These are phyloP conservation scores for Acromyrmex echinatior DNA, from an alignment of 1,140 invertebrate species.

Conservation along the genomic window DNA sequence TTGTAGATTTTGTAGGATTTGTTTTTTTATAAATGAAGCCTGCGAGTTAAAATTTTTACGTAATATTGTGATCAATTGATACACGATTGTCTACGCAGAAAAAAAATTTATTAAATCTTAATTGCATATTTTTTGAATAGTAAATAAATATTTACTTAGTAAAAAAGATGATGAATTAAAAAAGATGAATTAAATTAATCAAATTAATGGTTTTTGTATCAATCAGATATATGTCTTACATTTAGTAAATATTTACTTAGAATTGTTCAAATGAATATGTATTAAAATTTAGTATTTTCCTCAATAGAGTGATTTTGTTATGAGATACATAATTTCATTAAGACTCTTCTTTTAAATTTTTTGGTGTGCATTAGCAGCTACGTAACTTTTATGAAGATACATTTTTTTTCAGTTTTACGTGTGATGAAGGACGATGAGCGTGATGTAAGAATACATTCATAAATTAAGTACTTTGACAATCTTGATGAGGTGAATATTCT, in stretches of 20 bases:
- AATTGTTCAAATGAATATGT: no score
- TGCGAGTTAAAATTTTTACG: not conserved
- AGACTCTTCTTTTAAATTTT: no score
- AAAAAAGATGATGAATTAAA: no score
- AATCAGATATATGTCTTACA: no score
- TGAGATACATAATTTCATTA: not conserved
- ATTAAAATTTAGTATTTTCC: no score
- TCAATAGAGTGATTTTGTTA: not conserved
- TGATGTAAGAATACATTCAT: not conserved
- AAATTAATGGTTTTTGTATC: no score
- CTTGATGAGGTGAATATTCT: constrained; percentile 6
- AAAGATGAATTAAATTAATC: no score
- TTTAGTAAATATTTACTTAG: no score
- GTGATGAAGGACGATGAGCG: not conserved
- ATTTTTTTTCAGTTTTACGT: not conserved
- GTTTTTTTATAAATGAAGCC: not conserved
- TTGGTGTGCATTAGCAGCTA: not conserved
- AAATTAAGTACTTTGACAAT: not conserved
- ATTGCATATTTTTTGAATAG: no score
- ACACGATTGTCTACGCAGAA: not conserved
- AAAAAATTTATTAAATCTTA: no score
- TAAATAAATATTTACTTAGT: no score
- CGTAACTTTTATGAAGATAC: not conserved
- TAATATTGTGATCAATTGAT: not conserved
- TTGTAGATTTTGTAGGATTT: not conserved